A percentile compares a stretch with the other conserved stretches of the same genome.
Evolutionary conservation across 2,797 vertebrate genomes (phyloP).

Genomic region (Glossophaga mutica): DNA sequence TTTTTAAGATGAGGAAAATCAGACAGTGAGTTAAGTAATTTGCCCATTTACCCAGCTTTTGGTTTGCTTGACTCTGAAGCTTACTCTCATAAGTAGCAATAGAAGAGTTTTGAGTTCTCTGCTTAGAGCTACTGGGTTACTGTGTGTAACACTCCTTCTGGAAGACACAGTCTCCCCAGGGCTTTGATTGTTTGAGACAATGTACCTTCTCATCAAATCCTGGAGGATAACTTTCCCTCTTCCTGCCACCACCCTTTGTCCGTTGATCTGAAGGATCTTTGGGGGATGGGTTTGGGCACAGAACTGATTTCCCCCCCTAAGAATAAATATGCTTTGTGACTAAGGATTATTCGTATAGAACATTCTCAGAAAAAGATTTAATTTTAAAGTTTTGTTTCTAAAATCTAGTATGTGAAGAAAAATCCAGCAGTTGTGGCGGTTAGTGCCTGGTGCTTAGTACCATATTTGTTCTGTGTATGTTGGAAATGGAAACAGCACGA

Average conservation of each 20-base stretch:
- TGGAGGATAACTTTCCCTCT: background rate
- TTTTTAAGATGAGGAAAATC: background rate
- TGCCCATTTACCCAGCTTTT: background rate
- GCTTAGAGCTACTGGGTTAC: background rate
- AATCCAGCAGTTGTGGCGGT: accelerated
- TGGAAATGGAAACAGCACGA: background rate
- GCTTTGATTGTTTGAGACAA: background rate
- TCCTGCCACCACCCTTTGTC: background rate
- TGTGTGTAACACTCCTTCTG: background rate
- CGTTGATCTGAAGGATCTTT: background rate
- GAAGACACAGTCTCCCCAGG: background rate
- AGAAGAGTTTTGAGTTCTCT: background rate
- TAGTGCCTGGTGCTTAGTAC: background rate
- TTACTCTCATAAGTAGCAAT: background rate
- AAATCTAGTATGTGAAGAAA: background rate
- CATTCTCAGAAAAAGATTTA: slow-evolving; percentile 14
- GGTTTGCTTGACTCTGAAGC: background rate
- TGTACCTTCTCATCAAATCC: background rate
- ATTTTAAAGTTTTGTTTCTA: background rate
- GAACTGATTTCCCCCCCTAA: slow-evolving; percentile 16
- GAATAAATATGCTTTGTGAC: slow-evolving; percentile 11
- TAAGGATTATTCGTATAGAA: background rate
- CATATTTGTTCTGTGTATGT: background rate
- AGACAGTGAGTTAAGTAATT: background rate
- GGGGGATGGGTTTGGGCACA: background rate